A percentile compares a stretch with the other conserved stretches of the same genome.
Conservation (phyloP, 2,888 invertebrate species). For the Miltochrista miniata region DNA sequence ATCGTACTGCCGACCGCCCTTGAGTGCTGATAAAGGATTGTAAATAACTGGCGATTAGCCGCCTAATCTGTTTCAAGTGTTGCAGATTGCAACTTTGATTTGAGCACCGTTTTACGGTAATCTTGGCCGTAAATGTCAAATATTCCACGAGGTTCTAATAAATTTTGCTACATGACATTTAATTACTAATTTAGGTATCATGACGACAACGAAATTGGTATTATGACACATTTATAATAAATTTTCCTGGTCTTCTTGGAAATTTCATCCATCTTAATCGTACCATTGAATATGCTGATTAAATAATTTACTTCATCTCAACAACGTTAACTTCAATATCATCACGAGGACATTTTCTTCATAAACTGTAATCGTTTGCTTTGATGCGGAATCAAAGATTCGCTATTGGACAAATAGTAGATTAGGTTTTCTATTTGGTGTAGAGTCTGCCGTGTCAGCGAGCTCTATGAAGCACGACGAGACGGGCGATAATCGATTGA, state of each 20-base stretch:
- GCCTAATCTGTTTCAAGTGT: conserved; percentile 67
- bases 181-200: conserved; percentile 27
- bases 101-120: conserved; percentile 53
- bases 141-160: conserved; percentile 35
- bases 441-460: not conserved
- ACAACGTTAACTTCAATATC: no score
- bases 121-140: conserved; percentile 43
- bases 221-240: not conserved
- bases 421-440: not conserved
- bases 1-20: conserved; percentile 65
- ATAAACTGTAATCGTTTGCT: no score
- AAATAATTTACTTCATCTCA: no score
- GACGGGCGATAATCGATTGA: conserved; percentile 74
- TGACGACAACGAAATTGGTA: conserved; percentile 1
- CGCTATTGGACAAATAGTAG: not conserved
- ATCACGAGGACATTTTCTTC: no score
- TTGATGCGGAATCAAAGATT: not conserved
- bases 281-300: no score
- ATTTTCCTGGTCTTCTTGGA: no score
- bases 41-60: conserved; percentile 75
- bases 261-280: no score
- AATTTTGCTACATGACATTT: conserved; percentile 31
- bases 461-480: conserved; percentile 29
- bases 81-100: conserved; percentile 67
- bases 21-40: conserved; percentile 73